Conservation (phyloP, 1,140 invertebrate genomes). For the Venturia canescens region DNA sequence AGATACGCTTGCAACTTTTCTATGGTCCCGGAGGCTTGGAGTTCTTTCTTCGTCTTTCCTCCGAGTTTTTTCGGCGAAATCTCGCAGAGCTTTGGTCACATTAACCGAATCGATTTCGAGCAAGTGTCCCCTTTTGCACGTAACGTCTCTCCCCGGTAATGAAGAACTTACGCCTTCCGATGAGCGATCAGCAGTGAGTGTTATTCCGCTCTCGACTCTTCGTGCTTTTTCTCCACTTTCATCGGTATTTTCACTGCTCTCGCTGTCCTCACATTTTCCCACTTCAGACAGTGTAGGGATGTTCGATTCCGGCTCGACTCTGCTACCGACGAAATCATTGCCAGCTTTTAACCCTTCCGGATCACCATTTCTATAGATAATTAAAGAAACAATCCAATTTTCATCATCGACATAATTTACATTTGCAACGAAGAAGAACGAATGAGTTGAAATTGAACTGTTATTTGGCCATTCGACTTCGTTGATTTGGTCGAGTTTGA, state of each 20-base stretch:
- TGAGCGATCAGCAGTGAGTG: not conserved
- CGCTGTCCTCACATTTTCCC: not conserved
- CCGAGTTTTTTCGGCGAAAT: slow-evolving; percentile 75
- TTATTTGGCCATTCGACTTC: too few species aligned
- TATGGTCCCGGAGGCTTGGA: slow-evolving; percentile 52
- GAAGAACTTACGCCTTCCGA: not conserved
- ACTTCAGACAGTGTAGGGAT: not conserved
- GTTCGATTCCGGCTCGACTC: not conserved
- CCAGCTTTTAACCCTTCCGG: not conserved
- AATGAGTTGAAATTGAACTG: too few species aligned
- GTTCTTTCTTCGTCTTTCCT: slow-evolving; percentile 64
- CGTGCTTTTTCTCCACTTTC: not conserved
- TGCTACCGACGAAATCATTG: not conserved
- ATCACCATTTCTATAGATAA: too few species aligned
- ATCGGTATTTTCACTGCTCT: slow-evolving; percentile 1
- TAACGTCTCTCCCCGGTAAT: slow-evolving; percentile 25
- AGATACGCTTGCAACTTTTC: slow-evolving; percentile 71
- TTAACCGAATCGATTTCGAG: slow-evolving; percentile 78
- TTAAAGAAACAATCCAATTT: too few species aligned
- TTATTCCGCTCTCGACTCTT: slow-evolving; percentile 29
- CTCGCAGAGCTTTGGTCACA: slow-evolving; percentile 76
- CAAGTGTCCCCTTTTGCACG: slow-evolving; percentile 74
- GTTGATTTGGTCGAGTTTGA: too few species aligned
- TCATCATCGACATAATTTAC: too few species aligned
- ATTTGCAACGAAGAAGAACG: too few species aligned